phyloP scores from a whole-genome alignment of 2,113 vertebrate species.

The Ictalurus punctatus region DNA sequence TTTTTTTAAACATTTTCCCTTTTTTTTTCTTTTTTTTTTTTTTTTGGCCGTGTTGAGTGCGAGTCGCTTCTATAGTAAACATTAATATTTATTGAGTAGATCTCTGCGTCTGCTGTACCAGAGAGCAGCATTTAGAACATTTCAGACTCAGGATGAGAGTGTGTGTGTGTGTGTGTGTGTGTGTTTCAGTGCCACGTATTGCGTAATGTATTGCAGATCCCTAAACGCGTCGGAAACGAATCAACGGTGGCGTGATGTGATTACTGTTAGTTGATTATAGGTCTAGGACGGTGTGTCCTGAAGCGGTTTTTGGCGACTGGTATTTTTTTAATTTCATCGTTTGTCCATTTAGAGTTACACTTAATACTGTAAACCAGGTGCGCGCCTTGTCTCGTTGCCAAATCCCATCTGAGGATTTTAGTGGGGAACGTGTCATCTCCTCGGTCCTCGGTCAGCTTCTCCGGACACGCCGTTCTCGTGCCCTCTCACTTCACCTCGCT shows the following conservation, averaged over 20 bases:
- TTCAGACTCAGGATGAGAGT: not conserved
- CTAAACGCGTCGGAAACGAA: not conserved
- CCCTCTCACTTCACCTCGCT: not conserved
- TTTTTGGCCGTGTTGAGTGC: not conserved
- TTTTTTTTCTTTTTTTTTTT: not conserved
- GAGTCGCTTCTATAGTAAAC: constrained; percentile 55
- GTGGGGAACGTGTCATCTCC: not conserved
- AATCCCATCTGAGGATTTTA: not conserved
- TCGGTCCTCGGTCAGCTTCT: not conserved
- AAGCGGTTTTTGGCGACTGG: not conserved
- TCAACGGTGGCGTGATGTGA: not conserved
- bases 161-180: constrained; percentile 32
- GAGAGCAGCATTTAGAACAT: constrained; percentile 36
- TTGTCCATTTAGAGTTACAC: not conserved
- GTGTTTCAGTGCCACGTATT: not conserved
- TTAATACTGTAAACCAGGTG: not conserved
- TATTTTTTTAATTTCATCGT: too few species aligned
- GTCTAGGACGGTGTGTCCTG: not conserved
- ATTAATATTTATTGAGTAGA: constrained; percentile 68
- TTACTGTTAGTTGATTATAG: not conserved
- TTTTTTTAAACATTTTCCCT: not conserved
- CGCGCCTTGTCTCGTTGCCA: not conserved
- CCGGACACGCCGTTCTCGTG: not conserved
- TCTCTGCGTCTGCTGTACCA: not conserved
- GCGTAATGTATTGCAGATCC: not conserved